Conservation (phyloP, 1,140 invertebrate genomes). For the Heliconius congener region DNA sequence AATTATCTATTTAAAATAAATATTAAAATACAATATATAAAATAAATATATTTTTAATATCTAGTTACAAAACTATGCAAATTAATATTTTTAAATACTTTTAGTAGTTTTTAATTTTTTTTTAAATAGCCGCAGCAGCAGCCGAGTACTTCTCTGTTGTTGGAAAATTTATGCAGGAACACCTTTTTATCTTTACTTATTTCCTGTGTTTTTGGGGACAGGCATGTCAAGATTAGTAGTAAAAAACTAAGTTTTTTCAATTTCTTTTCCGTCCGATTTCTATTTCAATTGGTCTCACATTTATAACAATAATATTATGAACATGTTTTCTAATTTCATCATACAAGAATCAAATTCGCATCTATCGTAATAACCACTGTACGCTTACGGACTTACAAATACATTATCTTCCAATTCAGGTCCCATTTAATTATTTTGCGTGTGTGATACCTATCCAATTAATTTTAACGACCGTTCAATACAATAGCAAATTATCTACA, state of each 20-base stretch:
- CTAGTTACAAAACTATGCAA: not conserved
- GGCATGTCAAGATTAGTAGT: not conserved
- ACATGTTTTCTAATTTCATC: not conserved
- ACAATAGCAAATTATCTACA: slow-evolving; percentile 10
- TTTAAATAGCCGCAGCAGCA: not conserved
- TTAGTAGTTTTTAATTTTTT: not conserved
- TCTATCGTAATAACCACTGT: not conserved
- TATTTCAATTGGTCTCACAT: too few species aligned
- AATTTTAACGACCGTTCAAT: not conserved
- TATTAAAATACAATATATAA: too few species aligned
- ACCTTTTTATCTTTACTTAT: not conserved
- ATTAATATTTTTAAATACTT: not conserved
- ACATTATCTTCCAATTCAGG: not conserved
- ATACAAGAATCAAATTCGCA: not conserved
- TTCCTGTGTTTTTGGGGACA: not conserved
- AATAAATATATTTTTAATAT: not conserved
- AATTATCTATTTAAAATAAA: too few species aligned
- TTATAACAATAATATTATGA: too few species aligned
- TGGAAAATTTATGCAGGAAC: not conserved
- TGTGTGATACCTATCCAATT: slow-evolving; percentile 14
- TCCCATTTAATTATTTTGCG: slow-evolving; percentile 4
- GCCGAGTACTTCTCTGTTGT: not conserved
- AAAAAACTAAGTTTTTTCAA: not conserved
- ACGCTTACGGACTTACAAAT: not conserved
- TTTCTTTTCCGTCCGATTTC: too few species aligned